phyloP scores from a whole-genome alignment of 2,113 vertebrate species.

The Gila orcuttii region DNA sequence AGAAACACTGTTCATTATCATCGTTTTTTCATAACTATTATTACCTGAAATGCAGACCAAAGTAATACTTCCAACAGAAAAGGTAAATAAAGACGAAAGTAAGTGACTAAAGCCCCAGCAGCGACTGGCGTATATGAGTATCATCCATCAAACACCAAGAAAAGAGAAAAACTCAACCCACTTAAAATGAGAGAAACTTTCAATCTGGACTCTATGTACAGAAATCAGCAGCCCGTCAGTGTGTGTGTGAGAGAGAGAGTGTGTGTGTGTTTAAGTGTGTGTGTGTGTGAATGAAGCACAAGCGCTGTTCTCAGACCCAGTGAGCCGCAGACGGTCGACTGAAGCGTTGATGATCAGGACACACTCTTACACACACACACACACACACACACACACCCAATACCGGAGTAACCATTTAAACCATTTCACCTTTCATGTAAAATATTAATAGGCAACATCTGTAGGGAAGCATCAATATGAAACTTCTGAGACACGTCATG shows the following conservation, averaged over 20 bases:
- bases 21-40: slow-evolving; percentile 45
- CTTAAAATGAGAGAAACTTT: slow-evolving; percentile 51
- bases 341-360: too few relatives aligned
- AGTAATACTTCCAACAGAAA: slow-evolving; percentile 52
- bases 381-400: background rate
- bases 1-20: slow-evolving; percentile 39
- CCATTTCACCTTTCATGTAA: background rate
- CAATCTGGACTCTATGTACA: slow-evolving; percentile 58
- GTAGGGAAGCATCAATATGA: background rate
- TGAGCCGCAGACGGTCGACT: background rate
- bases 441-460: background rate
- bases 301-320: background rate
- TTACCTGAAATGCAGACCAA: slow-evolving; percentile 55
- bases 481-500: background rate
- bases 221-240: slow-evolving; percentile 35
- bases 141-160: slow-evolving; percentile 57
- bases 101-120: slow-evolving; percentile 54
- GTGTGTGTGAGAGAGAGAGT: slow-evolving; percentile 12
- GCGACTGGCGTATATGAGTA: slow-evolving; percentile 57
- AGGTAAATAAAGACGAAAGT: slow-evolving; percentile 44
- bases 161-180: slow-evolving; percentile 50
- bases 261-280: background rate
- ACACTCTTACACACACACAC: too few relatives aligned
- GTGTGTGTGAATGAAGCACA: background rate
- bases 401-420: background rate